Percentiles rank a stretch among this genome's conserved stretches.
phyloP scores from a whole-genome alignment of 2,113 vertebrate species.

The Litocranius walleri region DNA sequence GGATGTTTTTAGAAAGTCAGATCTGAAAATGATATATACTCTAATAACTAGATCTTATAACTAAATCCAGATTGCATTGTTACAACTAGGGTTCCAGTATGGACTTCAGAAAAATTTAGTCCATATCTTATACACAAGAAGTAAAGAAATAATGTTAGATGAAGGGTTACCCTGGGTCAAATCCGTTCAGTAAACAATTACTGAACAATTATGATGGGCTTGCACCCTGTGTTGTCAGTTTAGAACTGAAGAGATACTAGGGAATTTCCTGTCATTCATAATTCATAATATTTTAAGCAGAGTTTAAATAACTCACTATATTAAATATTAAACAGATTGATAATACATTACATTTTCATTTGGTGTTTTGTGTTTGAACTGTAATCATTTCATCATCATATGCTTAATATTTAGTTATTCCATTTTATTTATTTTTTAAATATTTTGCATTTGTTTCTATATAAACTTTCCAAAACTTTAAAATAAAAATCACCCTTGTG shows the following conservation, averaged over 20 bases:
- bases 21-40: neutral
- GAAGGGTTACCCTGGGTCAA: neutral
- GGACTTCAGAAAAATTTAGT: neutral
- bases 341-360: neutral
- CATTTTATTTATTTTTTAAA: neutral
- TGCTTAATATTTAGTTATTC: neutral
- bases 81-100: neutral
- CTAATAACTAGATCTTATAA: neutral
- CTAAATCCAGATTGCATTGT: neutral
- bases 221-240: neutral
- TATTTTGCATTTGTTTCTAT: neutral
- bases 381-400: neutral
- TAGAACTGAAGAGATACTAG: neutral
- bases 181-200: neutral
- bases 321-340: neutral
- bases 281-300: neutral
- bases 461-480: neutral
- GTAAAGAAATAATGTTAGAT: neutral
- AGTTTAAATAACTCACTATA: neutral
- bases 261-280: neutral
- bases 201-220: neutral
- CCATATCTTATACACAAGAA: neutral
- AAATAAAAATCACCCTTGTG: neutral
- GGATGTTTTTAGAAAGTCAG: neutral
- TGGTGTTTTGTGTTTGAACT: neutral